Conservation (phyloP, 2,113 vertebrate genomes). For the Daboia siamensis region DNA sequence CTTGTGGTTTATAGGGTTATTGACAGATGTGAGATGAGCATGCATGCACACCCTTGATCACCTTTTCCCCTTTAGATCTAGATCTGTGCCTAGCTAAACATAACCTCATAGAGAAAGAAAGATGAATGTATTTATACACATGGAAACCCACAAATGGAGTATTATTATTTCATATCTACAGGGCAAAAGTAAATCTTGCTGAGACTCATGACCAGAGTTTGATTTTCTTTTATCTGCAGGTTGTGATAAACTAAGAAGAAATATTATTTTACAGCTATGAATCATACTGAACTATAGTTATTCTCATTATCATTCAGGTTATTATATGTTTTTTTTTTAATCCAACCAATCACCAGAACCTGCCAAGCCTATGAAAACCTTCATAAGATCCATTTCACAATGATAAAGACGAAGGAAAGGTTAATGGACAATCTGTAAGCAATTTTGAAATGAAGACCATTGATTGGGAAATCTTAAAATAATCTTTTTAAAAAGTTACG, state of each 20-base stretch:
- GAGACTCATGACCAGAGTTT: not conserved
- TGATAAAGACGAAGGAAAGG: not conserved
- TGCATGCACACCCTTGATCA: not conserved
- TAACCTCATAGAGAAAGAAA: not conserved
- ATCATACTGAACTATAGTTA: not conserved
- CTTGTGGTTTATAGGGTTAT: not conserved
- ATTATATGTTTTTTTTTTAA: not conserved
- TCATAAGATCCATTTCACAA: not conserved
- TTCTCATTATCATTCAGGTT: not conserved
- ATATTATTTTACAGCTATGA: not conserved
- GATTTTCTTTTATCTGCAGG: constrained; percentile 3
- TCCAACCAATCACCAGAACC: not conserved
- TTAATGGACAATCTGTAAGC: not conserved
- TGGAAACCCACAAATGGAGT: not conserved
- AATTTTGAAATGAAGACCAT: not conserved
- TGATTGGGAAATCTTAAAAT: not conserved
- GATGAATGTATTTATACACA: not conserved
- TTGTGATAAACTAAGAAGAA: constrained; percentile 17
- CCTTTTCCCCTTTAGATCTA: not conserved
- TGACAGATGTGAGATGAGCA: not conserved
- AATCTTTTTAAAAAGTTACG: not conserved
- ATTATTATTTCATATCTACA: not conserved
- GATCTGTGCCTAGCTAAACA: not conserved
- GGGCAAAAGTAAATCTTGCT: not conserved
- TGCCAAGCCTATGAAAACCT: constrained; percentile 13